Percentiles rank a stretch among this genome's conserved stretches.
Evolutionary conservation across 2,888 invertebrate species (phyloP).

Genomic region (Apamea sordens): DNA sequence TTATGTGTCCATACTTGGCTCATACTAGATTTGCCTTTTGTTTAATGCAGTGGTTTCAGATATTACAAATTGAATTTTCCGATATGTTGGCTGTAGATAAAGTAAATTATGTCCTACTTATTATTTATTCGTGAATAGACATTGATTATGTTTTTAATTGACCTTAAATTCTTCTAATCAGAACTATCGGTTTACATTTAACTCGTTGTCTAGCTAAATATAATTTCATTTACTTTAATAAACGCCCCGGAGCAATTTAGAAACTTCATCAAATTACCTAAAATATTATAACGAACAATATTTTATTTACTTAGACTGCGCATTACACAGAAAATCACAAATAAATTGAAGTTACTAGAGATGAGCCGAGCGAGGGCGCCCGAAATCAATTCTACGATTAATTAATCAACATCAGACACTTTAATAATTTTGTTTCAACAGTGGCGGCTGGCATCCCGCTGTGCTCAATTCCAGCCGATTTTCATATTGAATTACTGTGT

Average conservation of each 20-base stretch:
- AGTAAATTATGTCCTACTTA: background rate
- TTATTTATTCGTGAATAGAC: background rate
- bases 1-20: background rate
- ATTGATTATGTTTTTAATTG: conserved; percentile 8
- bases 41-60: background rate
- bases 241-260: conserved; percentile 43
- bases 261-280: conserved; percentile 55
- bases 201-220: conserved; percentile 23
- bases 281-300: conserved; percentile 57
- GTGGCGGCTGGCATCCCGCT: conserved; percentile 62
- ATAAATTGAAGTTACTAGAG: conserved; percentile 64
- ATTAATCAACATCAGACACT: conserved; percentile 79
- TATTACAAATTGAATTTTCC: background rate
- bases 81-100: background rate
- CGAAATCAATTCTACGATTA: conserved; percentile 75
- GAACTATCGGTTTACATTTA: conserved; percentile 29
- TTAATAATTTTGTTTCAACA: conserved; percentile 76
- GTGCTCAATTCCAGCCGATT: conserved; percentile 68
- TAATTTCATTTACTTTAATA: conserved; percentile 33
- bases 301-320: conserved; percentile 52
- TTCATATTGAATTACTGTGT: conserved; percentile 76
- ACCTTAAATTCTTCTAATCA: conserved; percentile 17
- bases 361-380: conserved; percentile 64
- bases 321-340: conserved; percentile 55
- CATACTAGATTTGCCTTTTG: conserved; percentile 1